Percentiles rank a stretch among this genome's conserved stretches.
These are phyloP conservation scores for Callipepla californica DNA, from an alignment of 2,113 vertebrate species.

Conservation along the genomic window DNA sequence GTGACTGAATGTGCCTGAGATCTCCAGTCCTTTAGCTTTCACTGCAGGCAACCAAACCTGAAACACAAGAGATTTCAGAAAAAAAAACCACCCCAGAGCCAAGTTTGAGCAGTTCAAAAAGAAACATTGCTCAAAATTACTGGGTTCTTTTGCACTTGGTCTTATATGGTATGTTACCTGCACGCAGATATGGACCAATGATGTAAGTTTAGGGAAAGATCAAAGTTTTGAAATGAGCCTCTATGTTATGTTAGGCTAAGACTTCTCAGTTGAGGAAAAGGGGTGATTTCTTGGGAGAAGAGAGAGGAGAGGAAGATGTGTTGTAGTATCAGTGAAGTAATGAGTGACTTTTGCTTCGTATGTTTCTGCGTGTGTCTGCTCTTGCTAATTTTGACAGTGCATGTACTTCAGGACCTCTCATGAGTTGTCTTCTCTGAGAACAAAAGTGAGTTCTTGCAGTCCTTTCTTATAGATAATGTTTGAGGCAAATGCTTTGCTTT, in stretches of 20 bases:
- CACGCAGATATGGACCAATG: background rate
- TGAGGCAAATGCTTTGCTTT: background rate
- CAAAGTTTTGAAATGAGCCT: background rate
- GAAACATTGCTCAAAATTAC: background rate
- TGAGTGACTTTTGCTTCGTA: background rate
- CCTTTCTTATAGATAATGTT: background rate
- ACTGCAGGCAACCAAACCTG: constrained; percentile 98
- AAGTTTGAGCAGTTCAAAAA: too few species aligned
- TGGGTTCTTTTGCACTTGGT: background rate
- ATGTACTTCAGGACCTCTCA: background rate
- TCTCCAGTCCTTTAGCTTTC: constrained; percentile 97
- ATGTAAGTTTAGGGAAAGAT: background rate
- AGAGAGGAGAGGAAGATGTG: background rate
- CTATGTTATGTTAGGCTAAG: background rate
- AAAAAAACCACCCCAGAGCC: too few species aligned
- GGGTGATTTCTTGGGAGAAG: background rate
- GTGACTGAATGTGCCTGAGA: constrained; percentile 95
- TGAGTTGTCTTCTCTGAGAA: background rate
- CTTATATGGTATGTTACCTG: background rate
- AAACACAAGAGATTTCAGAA: constrained; percentile 39
- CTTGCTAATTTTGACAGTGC: background rate
- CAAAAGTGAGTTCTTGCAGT: background rate
- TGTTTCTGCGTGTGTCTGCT: background rate
- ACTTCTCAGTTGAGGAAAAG: background rate
- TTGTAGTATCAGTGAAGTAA: background rate